phyloP scores from a whole-genome alignment of 2,888 invertebrate genomes.

The Philaethria dido region DNA sequence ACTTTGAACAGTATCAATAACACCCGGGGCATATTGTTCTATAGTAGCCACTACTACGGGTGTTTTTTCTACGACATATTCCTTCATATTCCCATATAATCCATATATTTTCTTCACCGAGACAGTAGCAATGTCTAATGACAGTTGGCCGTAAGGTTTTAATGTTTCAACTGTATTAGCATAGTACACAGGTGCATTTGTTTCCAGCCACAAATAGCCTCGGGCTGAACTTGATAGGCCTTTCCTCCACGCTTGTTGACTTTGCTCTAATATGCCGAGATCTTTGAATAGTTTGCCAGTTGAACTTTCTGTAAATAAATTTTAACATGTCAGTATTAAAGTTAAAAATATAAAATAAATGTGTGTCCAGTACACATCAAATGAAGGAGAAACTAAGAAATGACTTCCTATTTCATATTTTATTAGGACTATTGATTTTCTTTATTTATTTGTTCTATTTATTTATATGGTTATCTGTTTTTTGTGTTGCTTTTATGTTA shows the following conservation, averaged over 20 bases:
- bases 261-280: constrained; percentile 86
- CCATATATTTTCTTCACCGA: constrained; percentile 78
- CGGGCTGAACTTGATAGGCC: constrained; percentile 85
- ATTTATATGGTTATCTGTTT: no score
- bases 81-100: constrained; percentile 74
- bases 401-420: no score
- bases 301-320: constrained; percentile 80
- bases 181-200: constrained; percentile 87
- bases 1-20: constrained; percentile 85
- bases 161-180: constrained; percentile 79
- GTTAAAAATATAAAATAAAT: no score
- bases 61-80: constrained; percentile 79
- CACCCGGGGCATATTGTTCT: constrained; percentile 89
- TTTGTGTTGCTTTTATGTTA: no score
- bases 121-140: constrained; percentile 83
- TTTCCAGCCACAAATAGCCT: constrained; percentile 87
- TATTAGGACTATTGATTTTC: no score
- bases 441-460: no score
- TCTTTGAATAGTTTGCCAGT: constrained; percentile 86
- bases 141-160: constrained; percentile 85
- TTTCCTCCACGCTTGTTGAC: constrained; percentile 85
- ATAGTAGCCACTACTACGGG: constrained; percentile 76
- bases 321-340: no score
- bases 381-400: no score
- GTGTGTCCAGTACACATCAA: no score